Base-by-base conservation (phyloP, 2,888 invertebrate genomes). In the Drosophila gaucha region DNA sequence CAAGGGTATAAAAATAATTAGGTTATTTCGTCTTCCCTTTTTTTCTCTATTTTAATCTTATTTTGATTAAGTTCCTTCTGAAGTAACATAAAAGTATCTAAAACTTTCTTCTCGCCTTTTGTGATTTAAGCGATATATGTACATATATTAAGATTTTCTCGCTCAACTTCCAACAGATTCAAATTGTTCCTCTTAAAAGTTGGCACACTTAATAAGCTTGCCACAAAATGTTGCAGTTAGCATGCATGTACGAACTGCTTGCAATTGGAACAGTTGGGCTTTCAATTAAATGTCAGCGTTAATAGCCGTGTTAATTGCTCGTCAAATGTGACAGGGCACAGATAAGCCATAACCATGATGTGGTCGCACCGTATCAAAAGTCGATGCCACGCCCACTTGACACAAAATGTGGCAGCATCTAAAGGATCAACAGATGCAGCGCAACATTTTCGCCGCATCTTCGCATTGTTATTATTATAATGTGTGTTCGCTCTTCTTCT, bases 251-350 rank as follows among this genome's bases (percentile, higher is more conserved):
- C n/a, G n/a, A n/a, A n/a, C 16, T 22, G n/a, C 14, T 43, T 14
- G 8, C 18, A 74, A 86, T 86, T 14, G 31, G 6, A 70, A 74
- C 82, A 83, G 86, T 84, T 83, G 82, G 57, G 50, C 36, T 36
- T 73, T 80, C 78, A 68, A 83, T 83, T 84, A 77, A 58, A 41
- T 51, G 35, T 22, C 36, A 28, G 28, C 6, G 28, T 52, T 80
- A 80, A 83, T 80, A 56, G 67, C 62, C 85, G 74, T 86, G 86
- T 80, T 83, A 83, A 83, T 83, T 86, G 86, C 68, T 55, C 58
- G 60, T 85, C 83, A 82, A 46, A 64, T 56, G 44, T 57, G 55
- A 38, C 51, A 59, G 49, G 9, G 43, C 68, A 67, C 70, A 86
- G 84, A 77, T 73, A 83, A 51, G 41, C 66, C 83, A 76, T 83